Evolutionary conservation across 2,888 invertebrate species (phyloP).

Genomic region (Arenicola marina): DNA sequence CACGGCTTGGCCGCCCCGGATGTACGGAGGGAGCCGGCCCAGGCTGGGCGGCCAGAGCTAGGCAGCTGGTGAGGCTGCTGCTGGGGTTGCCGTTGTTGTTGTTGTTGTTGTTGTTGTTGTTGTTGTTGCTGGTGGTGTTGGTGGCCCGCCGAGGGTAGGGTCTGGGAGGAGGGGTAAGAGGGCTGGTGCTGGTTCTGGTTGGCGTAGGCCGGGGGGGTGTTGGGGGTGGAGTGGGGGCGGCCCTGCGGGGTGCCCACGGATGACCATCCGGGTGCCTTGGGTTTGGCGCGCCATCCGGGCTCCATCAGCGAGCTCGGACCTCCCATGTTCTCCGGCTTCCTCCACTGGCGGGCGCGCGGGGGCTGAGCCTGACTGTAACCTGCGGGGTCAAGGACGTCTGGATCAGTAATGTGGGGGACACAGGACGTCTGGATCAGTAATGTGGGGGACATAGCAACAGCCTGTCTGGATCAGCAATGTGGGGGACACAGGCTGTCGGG

Average conservation of each 20-base stretch:
- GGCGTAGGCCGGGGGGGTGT: not conserved
- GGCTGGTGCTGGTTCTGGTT: too few relatives aligned
- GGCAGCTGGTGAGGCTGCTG: not conserved
- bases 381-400: not conserved
- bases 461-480: too few relatives aligned
- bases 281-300: not conserved
- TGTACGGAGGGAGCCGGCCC: conserved; percentile 40
- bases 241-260: not conserved
- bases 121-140: too few relatives aligned
- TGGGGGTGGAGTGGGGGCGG: not conserved
- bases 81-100: not conserved
- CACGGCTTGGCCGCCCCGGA: conserved; percentile 31
- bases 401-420: not conserved
- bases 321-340: not conserved
- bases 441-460: too few relatives aligned
- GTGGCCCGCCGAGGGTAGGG: too few relatives aligned
- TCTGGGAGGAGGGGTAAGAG: too few relatives aligned
- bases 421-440: not conserved
- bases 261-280: not conserved
- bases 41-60: conserved; percentile 30
- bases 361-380: not conserved
- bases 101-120: too few relatives aligned
- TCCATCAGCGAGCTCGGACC: not conserved
- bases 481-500: too few relatives aligned
- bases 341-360: not conserved